Base-by-base conservation (phyloP, 2,888 invertebrate genomes). In the Mythimna lalbum region DNA sequence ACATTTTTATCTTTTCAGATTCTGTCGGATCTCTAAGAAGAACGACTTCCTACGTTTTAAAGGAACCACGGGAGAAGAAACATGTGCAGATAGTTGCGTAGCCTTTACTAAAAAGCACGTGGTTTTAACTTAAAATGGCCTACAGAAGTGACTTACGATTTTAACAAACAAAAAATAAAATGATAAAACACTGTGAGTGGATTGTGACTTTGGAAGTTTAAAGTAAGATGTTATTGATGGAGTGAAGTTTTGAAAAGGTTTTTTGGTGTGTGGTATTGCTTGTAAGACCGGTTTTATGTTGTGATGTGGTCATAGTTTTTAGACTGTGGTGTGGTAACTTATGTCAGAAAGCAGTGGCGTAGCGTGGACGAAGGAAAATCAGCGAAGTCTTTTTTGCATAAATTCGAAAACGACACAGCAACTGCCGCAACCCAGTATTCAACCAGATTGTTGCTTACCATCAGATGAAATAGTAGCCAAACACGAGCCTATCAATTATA, bases 11-110 rank as follows among this genome's bases (percentile, higher is more conserved):
- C n/a, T 49, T 56, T 63, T 19, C 92, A 94, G 94, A 90, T 90
- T 92, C 93, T 56, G 89, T 90, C 12, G 94, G 94, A 3, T 90
- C 93, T 23, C 74, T 95, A 4, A 87, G 95, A 83, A 90, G 95
- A 71, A 94, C 94, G 0, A 95, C 94, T 0, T 94, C 95, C 0
- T 94, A 95, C 78, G 92, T 95, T 2, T 81, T 94, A n/a, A 95
- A 95, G 69, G 95, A 95, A 59, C 95, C 93, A 0, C 87, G 91
- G 14, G 94, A 95, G 50, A 95, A 94, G 79, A 95, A 95, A 84
- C 95, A 95, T 66, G 95, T 95, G 69, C 95, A 95, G 82, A 95
- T 95, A 4, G 82, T 95, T 65, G 93, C 95, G 63, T 95, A 94
- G 84, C 69, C 71, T 27, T 10, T 52, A 23, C 0, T 49, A n/a